These are phyloP conservation scores for Oscheius myriophilus DNA, from an alignment of 2,888 invertebrate genomes.

Conservation along the genomic window DNA sequence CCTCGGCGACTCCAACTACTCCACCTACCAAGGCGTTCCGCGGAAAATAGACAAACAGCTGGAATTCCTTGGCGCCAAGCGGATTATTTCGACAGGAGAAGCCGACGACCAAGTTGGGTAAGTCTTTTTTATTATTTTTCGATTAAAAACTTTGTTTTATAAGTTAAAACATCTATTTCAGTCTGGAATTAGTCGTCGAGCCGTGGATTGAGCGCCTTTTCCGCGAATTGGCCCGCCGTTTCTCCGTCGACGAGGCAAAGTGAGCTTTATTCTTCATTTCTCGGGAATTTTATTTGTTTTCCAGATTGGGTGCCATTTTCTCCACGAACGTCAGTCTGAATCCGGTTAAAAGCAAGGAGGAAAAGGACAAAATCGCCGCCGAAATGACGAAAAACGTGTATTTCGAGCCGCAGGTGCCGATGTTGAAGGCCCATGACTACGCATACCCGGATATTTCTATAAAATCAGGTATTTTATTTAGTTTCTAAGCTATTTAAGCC, in stretches of 20 bases:
- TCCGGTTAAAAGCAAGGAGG: slow-evolving; percentile 29
- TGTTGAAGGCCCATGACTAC: slow-evolving; percentile 1
- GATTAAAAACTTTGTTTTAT: background rate
- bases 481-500: background rate
- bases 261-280: background rate
- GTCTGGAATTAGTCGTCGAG: slow-evolving; percentile 74
- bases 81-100: slow-evolving; percentile 73
- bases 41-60: slow-evolving; percentile 72
- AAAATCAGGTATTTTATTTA: slow-evolving; percentile 9
- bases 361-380: slow-evolving; percentile 28
- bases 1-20: slow-evolving; percentile 77
- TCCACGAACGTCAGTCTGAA: slow-evolving; percentile 28
- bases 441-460: slow-evolving; percentile 7
- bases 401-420: background rate
- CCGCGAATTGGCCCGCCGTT: slow-evolving; percentile 29
- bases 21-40: slow-evolving; percentile 75
- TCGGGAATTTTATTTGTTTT: background rate
- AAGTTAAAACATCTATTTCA: slow-evolving; percentile 41
- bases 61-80: slow-evolving; percentile 73
- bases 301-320: slow-evolving; percentile 15
- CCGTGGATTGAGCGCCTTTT: slow-evolving; percentile 75
- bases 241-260: slow-evolving; percentile 37
- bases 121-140: slow-evolving; percentile 11
- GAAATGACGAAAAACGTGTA: background rate
- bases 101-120: slow-evolving; percentile 76